Evolutionary conservation across 2,888 invertebrate species (phyloP).

Genomic region (Lasioglossum vierecki): DNA sequence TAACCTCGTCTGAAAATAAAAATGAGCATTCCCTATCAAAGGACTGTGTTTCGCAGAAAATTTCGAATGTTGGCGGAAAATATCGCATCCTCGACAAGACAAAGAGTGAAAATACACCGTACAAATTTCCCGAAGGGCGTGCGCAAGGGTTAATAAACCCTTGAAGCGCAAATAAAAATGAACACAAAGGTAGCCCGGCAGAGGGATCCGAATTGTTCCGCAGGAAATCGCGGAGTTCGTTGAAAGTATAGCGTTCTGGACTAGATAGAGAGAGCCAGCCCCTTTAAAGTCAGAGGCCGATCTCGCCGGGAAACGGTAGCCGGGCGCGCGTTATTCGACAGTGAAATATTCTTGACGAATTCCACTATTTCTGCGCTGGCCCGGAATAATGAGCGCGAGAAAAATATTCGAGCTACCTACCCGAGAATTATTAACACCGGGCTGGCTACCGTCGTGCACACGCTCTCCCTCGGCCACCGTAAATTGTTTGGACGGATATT

Average conservation of each 20-base stretch:
- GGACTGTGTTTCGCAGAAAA: not conserved
- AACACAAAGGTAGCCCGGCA: not conserved
- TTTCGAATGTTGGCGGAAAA: not conserved
- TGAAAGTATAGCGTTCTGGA: not conserved
- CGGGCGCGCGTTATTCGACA: slow-evolving; percentile 38
- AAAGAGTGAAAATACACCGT: not conserved
- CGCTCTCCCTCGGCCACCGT: not conserved
- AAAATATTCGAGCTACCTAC: slow-evolving; percentile 40
- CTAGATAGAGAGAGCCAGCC: not conserved
- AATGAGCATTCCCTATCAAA: not conserved
- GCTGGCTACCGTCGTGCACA: not conserved
- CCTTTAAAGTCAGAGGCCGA: not conserved
- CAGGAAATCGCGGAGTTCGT: not conserved
- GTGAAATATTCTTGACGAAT: slow-evolving; percentile 56
- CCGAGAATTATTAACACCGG: slow-evolving; percentile 48
- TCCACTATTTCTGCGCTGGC: slow-evolving; percentile 40
- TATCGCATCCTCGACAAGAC: not conserved
- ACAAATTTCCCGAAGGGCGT: not conserved
- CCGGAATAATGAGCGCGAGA: slow-evolving; percentile 45
- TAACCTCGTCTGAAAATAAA: not conserved
- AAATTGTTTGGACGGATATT: slow-evolving; percentile 54
- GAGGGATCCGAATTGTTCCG: not conserved
- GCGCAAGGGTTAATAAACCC: not conserved
- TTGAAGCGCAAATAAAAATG: not conserved
- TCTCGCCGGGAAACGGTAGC: not conserved